Evolutionary conservation across 1,140 invertebrate species (phyloP), one percentile per base, ranked within the genome.

Genomic region (Bacillus rossius): DNA sequence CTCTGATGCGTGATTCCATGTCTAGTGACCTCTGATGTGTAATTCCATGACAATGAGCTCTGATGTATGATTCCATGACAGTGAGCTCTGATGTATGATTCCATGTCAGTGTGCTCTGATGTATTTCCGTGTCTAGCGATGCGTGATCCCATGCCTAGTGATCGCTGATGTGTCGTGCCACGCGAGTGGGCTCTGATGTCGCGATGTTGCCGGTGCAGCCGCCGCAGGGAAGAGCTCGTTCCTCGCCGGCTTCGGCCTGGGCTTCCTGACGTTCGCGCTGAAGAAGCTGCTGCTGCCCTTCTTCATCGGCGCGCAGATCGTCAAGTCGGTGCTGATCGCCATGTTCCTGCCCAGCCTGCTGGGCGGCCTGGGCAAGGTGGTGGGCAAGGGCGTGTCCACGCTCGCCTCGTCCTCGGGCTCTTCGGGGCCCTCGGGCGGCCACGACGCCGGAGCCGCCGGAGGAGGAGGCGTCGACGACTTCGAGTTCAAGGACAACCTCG

Each of bases 341-440:
- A 82, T 91, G 71, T 89, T 92, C 72, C 74, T 92, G 64, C 89
- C 89, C 1, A 88, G 86, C 53, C 85, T 92, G 42, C 80, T 92
- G 52, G 87, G 88, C 48, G 87, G 86, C 64, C 79, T 91, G 50
- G 88, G 88, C 48, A 90, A 90, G 72, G 81, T 91, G 42, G 81
- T 91, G 45, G 88, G 88, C 26, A 91, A 91, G 10, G 63, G 62
- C 8, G 65, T 67, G 57, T 67, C 67, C 1, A 64, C 64, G 56
- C 64, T 53, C 25, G 53, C 38, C 0, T 43, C 55, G 3, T 48
- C 59, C 1, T 61, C 59, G 2, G 59, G 55, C 0, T 38, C 29
- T 2, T 57, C 55, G 7, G 37, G 55, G 19, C 29, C 51, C 13
- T 26, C 26, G 16, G 22, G 20, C 20, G 47, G 47, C 8, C 10